A percentile compares a stretch with the other conserved stretches of the same genome.
Conservation (phyloP, 2,113 vertebrate species). For the Osmerus mordax region DNA sequence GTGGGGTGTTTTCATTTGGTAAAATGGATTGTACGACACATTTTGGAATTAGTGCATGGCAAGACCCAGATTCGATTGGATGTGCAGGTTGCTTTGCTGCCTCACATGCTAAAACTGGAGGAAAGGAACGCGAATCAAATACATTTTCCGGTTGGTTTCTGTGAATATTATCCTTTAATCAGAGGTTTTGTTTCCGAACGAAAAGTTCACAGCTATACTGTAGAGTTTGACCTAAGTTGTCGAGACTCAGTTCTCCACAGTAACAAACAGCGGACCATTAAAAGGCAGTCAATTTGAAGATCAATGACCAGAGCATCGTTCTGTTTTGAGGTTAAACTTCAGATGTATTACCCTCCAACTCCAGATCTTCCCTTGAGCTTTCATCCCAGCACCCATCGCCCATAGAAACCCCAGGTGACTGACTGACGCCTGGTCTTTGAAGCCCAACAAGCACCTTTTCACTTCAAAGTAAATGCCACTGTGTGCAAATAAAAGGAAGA, state of each 20-base stretch:
- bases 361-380: constrained; percentile 40
- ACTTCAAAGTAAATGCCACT: constrained; percentile 56
- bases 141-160: too few species aligned
- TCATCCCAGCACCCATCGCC: constrained; percentile 29
- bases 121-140: too few species aligned
- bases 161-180: too few species aligned
- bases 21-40: not conserved
- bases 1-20: not conserved
- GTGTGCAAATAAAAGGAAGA: constrained; percentile 25
- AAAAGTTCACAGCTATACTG: too few species aligned
- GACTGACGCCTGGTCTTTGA: constrained; percentile 33
- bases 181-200: too few species aligned
- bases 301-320: not conserved
- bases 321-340: constrained; percentile 26
- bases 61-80: too few species aligned
- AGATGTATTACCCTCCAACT: constrained; percentile 27
- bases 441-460: constrained; percentile 51
- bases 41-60: too few species aligned
- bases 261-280: not conserved
- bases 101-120: too few species aligned
- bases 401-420: constrained; percentile 32
- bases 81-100: too few species aligned
- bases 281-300: not conserved
- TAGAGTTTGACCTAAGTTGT: too few species aligned
- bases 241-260: too few species aligned